A percentile compares a stretch with the other conserved stretches of the same genome.
These are phyloP conservation scores for Hololepta plana DNA, from an alignment of 2,888 invertebrate species.

Conservation along the genomic window DNA sequence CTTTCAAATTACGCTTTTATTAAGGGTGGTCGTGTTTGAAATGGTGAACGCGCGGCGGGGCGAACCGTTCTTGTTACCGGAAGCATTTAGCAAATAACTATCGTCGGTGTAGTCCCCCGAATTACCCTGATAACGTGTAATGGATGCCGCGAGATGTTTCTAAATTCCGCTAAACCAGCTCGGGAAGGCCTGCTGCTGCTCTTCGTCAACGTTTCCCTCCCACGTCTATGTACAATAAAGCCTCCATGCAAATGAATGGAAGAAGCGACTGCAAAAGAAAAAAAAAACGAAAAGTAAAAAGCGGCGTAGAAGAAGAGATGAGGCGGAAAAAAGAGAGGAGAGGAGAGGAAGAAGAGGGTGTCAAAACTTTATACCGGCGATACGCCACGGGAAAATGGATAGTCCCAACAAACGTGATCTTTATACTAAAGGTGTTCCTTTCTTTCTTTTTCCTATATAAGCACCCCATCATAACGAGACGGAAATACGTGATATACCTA, in stretches of 20 bases:
- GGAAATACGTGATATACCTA: too few relatives aligned
- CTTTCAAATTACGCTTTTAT: too few relatives aligned
- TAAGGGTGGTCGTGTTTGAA: too few relatives aligned
- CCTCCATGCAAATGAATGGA: conserved; percentile 25
- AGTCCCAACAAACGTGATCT: conserved; percentile 11
- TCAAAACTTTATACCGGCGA: conserved; percentile 14
- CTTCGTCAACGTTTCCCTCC: too few relatives aligned
- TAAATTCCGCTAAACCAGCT: conserved; percentile 23
- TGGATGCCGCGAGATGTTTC: conserved; percentile 22
- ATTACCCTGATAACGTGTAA: conserved; percentile 25
- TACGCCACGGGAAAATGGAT: conserved; percentile 12
- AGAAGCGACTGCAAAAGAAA: conserved; percentile 14
- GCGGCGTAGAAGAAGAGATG: too few relatives aligned
- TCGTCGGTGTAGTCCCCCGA: conserved; percentile 19
- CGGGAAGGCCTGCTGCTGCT: too few relatives aligned
- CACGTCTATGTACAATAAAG: too few relatives aligned
- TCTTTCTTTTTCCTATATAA: too few relatives aligned
- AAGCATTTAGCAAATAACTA: conserved; percentile 22
- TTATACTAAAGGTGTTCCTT: conserved; percentile 9
- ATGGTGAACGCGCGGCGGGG: too few relatives aligned
- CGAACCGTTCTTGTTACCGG: conserved; percentile 21
- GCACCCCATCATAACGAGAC: too few relatives aligned
- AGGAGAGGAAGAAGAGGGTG: conserved; percentile 16
- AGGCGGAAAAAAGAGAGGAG: too few relatives aligned
- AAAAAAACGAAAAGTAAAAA: too few relatives aligned